These are phyloP conservation scores for Brachypteracias leptosomus DNA, from an alignment of 2,113 vertebrate genomes.

Conservation along the genomic window DNA sequence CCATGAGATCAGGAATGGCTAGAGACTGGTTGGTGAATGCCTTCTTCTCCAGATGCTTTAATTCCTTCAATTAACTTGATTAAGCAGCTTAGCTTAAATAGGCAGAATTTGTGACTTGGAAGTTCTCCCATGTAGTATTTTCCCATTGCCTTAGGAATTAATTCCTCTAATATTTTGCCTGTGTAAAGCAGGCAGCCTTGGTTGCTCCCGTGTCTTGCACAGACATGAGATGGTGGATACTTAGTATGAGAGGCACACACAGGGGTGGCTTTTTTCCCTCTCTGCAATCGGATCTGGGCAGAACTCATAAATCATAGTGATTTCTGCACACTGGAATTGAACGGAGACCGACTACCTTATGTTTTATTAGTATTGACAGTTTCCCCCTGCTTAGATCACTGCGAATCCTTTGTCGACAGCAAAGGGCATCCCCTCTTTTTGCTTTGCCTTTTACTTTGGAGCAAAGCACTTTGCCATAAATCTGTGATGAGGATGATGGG, in stretches of 20 bases:
- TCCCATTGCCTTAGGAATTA: constrained; percentile 13
- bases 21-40: background rate
- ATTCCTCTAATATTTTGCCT: background rate
- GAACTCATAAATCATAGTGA: constrained; percentile 4
- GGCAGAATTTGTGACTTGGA: constrained; percentile 33
- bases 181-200: background rate
- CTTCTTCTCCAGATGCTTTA: constrained; percentile 21
- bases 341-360: background rate
- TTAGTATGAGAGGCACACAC: background rate
- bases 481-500: background rate
- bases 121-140: constrained; percentile 7
- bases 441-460: background rate
- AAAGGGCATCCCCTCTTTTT: background rate
- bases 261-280: background rate
- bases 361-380: background rate
- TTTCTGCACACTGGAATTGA: background rate
- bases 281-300: background rate
- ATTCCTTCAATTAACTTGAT: constrained; percentile 58
- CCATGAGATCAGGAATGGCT: background rate
- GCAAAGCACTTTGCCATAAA: background rate
- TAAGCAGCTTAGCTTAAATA: constrained; percentile 51
- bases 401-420: background rate
- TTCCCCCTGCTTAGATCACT: background rate
- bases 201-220: background rate
- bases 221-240: background rate